Percentiles rank a stretch among this genome's conserved stretches.
Evolutionary conservation across 2,888 invertebrate species (phyloP).

Genomic region (Strigamia maritima): DNA sequence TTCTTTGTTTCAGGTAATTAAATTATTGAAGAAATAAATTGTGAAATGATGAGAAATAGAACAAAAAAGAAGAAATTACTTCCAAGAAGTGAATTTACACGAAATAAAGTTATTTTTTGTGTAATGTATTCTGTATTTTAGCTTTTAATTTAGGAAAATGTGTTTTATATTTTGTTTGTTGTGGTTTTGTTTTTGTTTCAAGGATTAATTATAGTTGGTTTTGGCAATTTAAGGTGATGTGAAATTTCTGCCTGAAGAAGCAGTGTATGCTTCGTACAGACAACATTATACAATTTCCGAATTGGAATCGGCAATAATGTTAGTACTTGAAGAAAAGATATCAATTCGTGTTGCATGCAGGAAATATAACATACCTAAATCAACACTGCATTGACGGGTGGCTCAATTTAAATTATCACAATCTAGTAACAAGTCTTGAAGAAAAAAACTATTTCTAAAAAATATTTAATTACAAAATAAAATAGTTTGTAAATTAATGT

Average conservation of each 20-base stretch:
- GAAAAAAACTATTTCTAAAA: no score
- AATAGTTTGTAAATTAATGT: no score
- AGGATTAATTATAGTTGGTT: not conserved
- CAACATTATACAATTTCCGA: not conserved
- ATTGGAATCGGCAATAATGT: constrained; percentile 1
- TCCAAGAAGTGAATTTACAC: not conserved
- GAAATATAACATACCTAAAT: not conserved
- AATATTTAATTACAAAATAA: no score
- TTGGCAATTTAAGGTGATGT: not conserved
- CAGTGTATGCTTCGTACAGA: not conserved
- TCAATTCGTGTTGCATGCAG: not conserved
- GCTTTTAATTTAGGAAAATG: not conserved
- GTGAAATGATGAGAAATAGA: no score
- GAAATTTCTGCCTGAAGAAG: not conserved
- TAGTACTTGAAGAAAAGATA: not conserved
- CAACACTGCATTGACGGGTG: constrained; percentile 19
- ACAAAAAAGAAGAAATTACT: not conserved
- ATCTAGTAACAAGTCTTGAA: no score
- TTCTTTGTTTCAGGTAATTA: not conserved
- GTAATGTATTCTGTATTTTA: not conserved
- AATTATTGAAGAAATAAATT: not conserved
- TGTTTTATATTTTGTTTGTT: not conserved
- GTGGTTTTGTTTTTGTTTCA: not conserved
- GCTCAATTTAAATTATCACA: not conserved
- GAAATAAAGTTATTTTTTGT: not conserved